These are phyloP conservation scores for Salvelinus alpinus DNA, from an alignment of 2,113 vertebrate genomes.

Conservation along the genomic window DNA sequence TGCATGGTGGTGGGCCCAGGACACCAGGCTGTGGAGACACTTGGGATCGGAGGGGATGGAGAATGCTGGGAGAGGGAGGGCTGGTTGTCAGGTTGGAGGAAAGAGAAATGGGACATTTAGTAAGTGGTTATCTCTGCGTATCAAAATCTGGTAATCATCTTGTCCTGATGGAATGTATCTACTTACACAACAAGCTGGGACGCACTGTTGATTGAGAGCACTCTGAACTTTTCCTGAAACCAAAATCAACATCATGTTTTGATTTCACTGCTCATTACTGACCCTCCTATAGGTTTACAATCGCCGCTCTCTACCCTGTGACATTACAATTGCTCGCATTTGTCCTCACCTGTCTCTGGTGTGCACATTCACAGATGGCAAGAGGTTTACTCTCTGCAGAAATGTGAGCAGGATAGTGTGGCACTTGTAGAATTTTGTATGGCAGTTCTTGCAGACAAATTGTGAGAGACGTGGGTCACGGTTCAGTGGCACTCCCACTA, in stretches of 20 bases:
- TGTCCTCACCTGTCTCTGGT: slow-evolving; percentile 70
- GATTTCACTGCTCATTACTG: no score
- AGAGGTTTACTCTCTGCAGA: slow-evolving; percentile 86
- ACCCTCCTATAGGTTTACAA: no score
- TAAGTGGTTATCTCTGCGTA: not conserved
- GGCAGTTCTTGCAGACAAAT: slow-evolving; percentile 93
- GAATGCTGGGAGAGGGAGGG: slow-evolving; percentile 20
- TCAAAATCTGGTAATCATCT: not conserved
- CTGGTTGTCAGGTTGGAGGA: not conserved
- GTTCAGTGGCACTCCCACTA: slow-evolving; percentile 84
- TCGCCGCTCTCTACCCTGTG: not conserved
- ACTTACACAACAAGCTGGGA: slow-evolving; percentile 48
- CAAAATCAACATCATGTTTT: slow-evolving; percentile 2
- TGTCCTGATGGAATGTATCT: not conserved
- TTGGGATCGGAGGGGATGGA: slow-evolving; percentile 79
- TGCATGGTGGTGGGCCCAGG: slow-evolving; percentile 86
- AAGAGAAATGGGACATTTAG: not conserved
- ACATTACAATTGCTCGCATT: not conserved
- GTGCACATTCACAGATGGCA: slow-evolving; percentile 63
- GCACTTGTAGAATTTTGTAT: slow-evolving; percentile 94
- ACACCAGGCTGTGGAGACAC: slow-evolving; percentile 85
- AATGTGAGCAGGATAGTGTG: slow-evolving; percentile 84
- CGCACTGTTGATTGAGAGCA: slow-evolving; percentile 33
- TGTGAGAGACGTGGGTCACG: slow-evolving; percentile 83
- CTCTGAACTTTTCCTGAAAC: slow-evolving; percentile 58